These are phyloP conservation scores for Leiothrix lutea DNA, from an alignment of 2,113 vertebrate genomes.

Conservation along the genomic window DNA sequence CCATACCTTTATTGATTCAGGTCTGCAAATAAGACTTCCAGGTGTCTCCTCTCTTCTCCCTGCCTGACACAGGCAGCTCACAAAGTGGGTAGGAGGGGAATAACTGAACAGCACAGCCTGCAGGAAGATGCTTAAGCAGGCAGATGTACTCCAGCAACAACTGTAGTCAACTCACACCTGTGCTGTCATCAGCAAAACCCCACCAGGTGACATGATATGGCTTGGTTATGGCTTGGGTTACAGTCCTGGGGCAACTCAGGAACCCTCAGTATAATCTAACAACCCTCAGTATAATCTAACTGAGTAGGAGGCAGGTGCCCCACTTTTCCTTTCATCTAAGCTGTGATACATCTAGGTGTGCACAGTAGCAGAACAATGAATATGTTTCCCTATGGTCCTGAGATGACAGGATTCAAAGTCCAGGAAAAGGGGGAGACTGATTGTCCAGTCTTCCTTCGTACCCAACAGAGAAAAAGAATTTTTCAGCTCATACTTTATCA, in stretches of 20 bases:
- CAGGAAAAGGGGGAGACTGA: not conserved
- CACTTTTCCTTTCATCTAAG: not conserved
- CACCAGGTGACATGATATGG: not conserved
- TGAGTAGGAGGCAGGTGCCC: not conserved
- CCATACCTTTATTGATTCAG: not conserved
- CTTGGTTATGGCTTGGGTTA: not conserved
- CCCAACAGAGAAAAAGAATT: not conserved
- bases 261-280: not conserved
- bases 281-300: not conserved
- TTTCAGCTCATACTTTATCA: not conserved
- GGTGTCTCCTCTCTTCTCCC: not conserved
- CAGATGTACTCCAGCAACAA: not conserved
- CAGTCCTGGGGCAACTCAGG: not conserved
- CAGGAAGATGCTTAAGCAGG: not conserved
- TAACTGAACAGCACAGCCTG: not conserved
- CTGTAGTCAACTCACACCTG: not conserved
- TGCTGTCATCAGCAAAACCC: not conserved
- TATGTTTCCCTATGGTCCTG: not conserved
- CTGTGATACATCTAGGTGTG: not conserved
- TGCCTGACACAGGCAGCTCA: accelerated
- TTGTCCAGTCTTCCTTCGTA: not conserved
- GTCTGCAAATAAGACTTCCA: not conserved
- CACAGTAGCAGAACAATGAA: not conserved
- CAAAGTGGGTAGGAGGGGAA: not conserved
- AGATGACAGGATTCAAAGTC: not conserved